Base-by-base conservation (phyloP, 2,888 invertebrate species). In the Meteorus cinctellus region DNA sequence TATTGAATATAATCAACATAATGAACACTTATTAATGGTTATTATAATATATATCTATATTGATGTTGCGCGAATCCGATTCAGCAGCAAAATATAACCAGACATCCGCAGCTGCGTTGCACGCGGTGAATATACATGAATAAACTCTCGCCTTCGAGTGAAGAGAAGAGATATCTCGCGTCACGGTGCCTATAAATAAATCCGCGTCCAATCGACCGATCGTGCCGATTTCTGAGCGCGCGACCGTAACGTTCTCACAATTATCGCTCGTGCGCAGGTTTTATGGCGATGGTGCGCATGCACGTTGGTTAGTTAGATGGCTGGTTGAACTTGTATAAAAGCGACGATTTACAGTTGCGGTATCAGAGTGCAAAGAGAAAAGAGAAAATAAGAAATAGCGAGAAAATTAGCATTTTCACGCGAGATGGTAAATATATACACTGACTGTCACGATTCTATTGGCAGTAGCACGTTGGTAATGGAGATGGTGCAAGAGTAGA, bases 331-430 rank as follows among this genome's bases (percentile, higher is more conserved):
- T 55, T 55, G 55, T 55, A 55, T n/a, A n/a, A 16, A n/a, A 55
- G 19, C 8, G 55, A 19, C 55, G 55, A 55, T 55, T 55, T 55
- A 55, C 55, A 55, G 55, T 55, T 55, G 55, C 55, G 55, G 55
- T 55, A n/a, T 19, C 6, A 55, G 19, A 55, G 10, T n/a, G 19
- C 19, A 55, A 19, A 59, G 45, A 77, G 19, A 55, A 55, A 55
- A 19, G 19, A 55, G 19, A 19, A 55, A 55, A 55, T 48, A 68
- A 80, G 81, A 82, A 85, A 85, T 83, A 84, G 84, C 85, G n/a
- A 85, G 85, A 84, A 86, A 86, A 87, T 87, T 86, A 87, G 84
- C 87, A 86, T 87, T 86, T 86, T 83, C 83, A 84, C 80, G 41
- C 41, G 41, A 41, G 41, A 81, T 82, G 82, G 78, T 80, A 34